phyloP scores from a whole-genome alignment of 2,113 vertebrate species.

The Alethe diademata region DNA sequence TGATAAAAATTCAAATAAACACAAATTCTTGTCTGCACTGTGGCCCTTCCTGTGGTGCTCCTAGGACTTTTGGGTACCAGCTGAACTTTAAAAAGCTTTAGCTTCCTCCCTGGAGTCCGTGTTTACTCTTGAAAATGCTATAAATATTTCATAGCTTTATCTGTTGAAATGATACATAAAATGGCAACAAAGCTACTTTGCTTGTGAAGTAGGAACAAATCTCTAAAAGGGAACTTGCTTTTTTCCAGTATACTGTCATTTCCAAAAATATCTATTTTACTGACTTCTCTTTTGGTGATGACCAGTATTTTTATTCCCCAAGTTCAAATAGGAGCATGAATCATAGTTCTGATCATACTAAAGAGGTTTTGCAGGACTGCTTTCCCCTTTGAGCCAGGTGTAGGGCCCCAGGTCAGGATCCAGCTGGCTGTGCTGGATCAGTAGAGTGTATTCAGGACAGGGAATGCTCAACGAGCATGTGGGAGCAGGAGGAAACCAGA shows the following conservation, averaged over 20 bases:
- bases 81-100: not conserved
- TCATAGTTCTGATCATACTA: not conserved
- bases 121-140: not conserved
- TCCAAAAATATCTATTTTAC: not conserved
- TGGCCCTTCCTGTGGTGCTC: not conserved
- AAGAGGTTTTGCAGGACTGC: not conserved
- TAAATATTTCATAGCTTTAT: not conserved
- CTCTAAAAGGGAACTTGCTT: not conserved
- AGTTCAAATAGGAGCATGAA: not conserved
- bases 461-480: rapidly evolving
- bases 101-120: not conserved
- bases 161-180: not conserved
- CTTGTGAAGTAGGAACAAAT: not conserved
- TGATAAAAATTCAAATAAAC: not conserved
- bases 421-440: not conserved
- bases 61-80: not conserved
- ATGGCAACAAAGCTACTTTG: not conserved
- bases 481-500: not conserved
- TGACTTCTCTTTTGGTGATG: not conserved
- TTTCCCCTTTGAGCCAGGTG: not conserved
- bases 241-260: not conserved
- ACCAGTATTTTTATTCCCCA: not conserved
- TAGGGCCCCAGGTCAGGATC: not conserved
- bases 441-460: rapidly evolving
- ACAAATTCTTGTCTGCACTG: not conserved